Evolutionary conservation across 1,140 invertebrate genomes (phyloP), one percentile per base, ranked within the genome.

Genomic region (Drosophila kohkoa): DNA sequence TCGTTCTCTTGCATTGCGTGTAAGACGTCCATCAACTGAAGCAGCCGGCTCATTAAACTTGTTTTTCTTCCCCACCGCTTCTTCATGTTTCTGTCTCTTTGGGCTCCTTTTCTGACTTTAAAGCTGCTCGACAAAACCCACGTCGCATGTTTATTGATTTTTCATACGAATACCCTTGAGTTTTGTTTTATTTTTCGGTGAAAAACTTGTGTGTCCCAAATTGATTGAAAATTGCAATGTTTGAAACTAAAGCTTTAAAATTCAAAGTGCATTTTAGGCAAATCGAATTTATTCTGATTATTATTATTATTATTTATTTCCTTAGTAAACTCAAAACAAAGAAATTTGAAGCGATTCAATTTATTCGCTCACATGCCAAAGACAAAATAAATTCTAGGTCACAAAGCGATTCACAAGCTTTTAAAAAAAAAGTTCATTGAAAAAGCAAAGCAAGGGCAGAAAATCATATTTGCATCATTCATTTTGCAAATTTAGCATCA

Each of bases 1-100:
- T 51, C 66, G 8, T n/a, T n/a, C 15, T 16, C 45, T 30, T 64
- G 58, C 77, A 74, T 87, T 89, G 83, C 83, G 83, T 88, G 83
- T 79, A 75, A 83, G 83, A 52, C 74, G 85, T 89, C 83, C 85
- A 88, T 88, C 83, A 88, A 79, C 38, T 72, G 82, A 65, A 72
- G 73, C 79, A 82, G 77, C 67, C 85, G 85, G 80, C 83, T 89
- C 83, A 88, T 88, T 88, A 89, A 88, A 88, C 85, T 77, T 79
- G 77, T 62, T 70, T 30, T 32, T 65, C 30, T 38, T 49, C 15
- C 20, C 20, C 20, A 0, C 20, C 20, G 20, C 20, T 52, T 57
- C 10, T 72, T 8, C 41, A 6, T 11, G 20, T 25, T 43, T 63
- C 45, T 58, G 5, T 35, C 30, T 57, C 52, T 49, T 38, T 48